Conservation (phyloP, 2,797 vertebrate species). For the Hozukius guyotensis region DNA sequence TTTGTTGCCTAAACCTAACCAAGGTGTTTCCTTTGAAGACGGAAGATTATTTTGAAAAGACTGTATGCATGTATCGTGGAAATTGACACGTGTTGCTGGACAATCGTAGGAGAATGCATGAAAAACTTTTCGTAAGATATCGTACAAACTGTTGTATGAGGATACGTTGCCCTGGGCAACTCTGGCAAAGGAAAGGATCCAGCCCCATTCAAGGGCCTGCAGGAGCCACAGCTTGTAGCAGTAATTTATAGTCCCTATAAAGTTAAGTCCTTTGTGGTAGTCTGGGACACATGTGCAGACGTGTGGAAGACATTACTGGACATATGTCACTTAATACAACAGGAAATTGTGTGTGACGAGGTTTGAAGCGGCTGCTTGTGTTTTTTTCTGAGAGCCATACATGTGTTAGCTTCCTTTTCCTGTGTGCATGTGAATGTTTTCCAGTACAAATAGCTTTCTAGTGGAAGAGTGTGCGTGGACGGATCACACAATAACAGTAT, state of each 20-base stretch:
- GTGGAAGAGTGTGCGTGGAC: conserved; percentile 19
- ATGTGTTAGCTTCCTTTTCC: neutral
- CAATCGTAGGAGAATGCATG: neutral
- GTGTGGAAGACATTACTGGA: neutral
- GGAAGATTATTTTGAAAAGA: neutral
- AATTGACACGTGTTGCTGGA: neutral
- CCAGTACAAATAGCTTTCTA: neutral
- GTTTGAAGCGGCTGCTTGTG: neutral
- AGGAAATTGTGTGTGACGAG: neutral
- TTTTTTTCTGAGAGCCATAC: neutral
- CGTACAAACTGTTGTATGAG: neutral
- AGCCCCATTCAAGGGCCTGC: neutral
- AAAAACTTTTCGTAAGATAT: neutral
- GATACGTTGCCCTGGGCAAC: neutral
- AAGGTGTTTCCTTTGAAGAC: neutral
- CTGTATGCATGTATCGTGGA: neutral
- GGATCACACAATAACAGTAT: conserved; percentile 29
- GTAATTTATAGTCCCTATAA: neutral
- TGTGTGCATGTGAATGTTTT: conserved; percentile 5
- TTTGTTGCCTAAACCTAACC: too few species aligned
- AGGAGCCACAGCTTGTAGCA: neutral
- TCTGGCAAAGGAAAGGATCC: neutral
- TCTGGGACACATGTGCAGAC: neutral
- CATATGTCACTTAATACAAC: neutral
- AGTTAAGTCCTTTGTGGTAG: neutral